Conservation (phyloP, 64 coral and sea anemone species). For the Catalaphyllia jardinei region DNA sequence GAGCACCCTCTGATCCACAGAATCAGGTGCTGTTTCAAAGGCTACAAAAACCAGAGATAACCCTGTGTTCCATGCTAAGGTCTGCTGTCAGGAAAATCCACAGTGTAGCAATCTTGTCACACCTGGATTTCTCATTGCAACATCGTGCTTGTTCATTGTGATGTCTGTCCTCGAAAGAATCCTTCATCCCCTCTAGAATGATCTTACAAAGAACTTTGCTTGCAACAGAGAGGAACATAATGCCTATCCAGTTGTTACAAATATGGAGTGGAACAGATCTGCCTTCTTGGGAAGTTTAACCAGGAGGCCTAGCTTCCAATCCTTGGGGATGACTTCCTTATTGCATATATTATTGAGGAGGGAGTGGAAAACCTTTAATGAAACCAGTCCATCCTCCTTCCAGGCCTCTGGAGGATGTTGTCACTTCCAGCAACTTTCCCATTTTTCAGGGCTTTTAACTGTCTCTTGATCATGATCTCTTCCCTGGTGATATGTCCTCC, state of each 20-base stretch:
- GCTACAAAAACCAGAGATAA: neutral
- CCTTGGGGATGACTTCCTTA: neutral
- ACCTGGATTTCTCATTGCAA: neutral
- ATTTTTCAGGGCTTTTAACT: neutral
- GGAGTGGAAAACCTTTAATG: neutral
- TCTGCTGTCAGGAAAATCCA: slow-evolving; percentile 15
- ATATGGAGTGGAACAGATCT: neutral
- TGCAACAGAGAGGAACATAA: slow-evolving; percentile 13
- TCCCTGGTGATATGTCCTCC: too few relatives aligned
- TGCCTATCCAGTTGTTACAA: neutral
- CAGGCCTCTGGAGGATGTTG: neutral
- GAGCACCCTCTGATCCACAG: neutral
- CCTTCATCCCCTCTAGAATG: too few relatives aligned
- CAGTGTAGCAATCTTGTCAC: slow-evolving; percentile 19
- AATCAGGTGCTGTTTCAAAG: slow-evolving; percentile 5
- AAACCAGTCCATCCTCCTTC: slow-evolving; percentile 1
- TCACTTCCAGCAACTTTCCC: neutral
- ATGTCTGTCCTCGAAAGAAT: neutral
- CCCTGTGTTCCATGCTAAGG: neutral
- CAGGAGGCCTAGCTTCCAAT: neutral
- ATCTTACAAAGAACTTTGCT: neutral
- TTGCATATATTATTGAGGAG: neutral
- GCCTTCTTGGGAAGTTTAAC: slow-evolving; percentile 1
- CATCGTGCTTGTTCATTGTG: neutral
- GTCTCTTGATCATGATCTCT: too few relatives aligned